phyloP scores from a whole-genome alignment of 1,140 invertebrate species.

The Diploscapter pachys region DNA sequence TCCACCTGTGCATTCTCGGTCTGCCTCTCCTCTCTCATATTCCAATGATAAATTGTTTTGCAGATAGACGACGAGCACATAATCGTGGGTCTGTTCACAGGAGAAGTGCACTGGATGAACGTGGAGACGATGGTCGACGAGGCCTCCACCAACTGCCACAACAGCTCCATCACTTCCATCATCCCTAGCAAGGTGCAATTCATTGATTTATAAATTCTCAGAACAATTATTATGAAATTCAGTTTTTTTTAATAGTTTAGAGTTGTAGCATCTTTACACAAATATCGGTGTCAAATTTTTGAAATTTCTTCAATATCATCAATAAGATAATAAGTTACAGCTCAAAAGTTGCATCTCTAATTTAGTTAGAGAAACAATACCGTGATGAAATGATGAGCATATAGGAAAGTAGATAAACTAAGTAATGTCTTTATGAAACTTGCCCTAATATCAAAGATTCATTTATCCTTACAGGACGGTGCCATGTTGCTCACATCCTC shows the following conservation, averaged over 20 bases:
- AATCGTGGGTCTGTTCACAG: conserved; percentile 78
- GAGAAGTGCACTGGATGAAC: conserved; percentile 83
- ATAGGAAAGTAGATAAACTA: conserved; percentile 18
- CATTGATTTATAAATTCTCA: background rate
- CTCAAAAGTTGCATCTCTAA: background rate
- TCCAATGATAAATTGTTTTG: conserved; percentile 50
- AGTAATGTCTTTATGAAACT: background rate
- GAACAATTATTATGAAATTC: background rate
- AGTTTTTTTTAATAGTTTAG: background rate
- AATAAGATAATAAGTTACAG: background rate
- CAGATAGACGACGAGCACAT: conserved; percentile 76
- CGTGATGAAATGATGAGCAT: conserved; percentile 13
- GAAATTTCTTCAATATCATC: background rate
- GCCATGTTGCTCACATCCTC: conserved; percentile 79
- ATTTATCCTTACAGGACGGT: conserved; percentile 66
- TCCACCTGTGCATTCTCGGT: conserved; percentile 77
- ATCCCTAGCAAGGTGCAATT: background rate
- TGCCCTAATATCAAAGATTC: conserved; percentile 14
- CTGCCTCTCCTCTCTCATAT: conserved; percentile 47
- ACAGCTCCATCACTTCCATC: conserved; percentile 7
- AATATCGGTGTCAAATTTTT: background rate
- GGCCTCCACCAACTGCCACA: conserved; percentile 43
- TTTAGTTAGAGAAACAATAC: background rate
- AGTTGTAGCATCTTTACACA: background rate
- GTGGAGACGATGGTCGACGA: conserved; percentile 70